Conservation (phyloP, 2,888 invertebrate genomes). For the Anaspis maculata region DNA sequence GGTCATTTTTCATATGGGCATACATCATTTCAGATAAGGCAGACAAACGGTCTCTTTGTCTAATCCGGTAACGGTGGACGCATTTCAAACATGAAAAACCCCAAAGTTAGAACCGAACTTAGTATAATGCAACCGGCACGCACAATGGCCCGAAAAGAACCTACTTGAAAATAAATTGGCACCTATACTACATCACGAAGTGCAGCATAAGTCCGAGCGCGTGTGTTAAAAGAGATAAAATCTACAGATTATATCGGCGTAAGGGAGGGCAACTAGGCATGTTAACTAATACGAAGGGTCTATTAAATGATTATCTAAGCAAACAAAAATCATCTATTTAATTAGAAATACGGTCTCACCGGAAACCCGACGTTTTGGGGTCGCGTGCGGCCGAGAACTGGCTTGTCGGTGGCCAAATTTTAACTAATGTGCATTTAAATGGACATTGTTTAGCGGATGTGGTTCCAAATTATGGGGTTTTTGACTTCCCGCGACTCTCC, state of each 20-base stretch:
- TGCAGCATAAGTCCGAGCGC: conserved; percentile 19
- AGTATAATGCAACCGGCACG: too few relatives aligned
- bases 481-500: conserved; percentile 11
- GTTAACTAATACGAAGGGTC: conserved; percentile 40
- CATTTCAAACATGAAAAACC: too few relatives aligned
- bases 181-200: too few relatives aligned
- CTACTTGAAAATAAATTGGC: too few relatives aligned
- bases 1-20: too few relatives aligned
- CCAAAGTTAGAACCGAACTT: too few relatives aligned
- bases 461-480: conserved; percentile 21
- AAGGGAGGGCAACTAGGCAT: conserved; percentile 39
- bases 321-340: conserved; percentile 47
- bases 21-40: too few relatives aligned
- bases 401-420: conserved; percentile 23
- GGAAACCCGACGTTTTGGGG: conserved; percentile 37
- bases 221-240: conserved; percentile 26
- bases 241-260: conserved; percentile 30
- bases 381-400: too few relatives aligned
- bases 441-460: too few relatives aligned
- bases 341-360: conserved; percentile 39
- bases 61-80: too few relatives aligned
- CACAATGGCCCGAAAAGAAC: too few relatives aligned
- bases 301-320: conserved; percentile 46
- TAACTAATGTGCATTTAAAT: conserved; percentile 27
- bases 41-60: too few relatives aligned